phyloP scores from a whole-genome alignment of 2,888 invertebrate genomes.

The Lacanobia oleracea region DNA sequence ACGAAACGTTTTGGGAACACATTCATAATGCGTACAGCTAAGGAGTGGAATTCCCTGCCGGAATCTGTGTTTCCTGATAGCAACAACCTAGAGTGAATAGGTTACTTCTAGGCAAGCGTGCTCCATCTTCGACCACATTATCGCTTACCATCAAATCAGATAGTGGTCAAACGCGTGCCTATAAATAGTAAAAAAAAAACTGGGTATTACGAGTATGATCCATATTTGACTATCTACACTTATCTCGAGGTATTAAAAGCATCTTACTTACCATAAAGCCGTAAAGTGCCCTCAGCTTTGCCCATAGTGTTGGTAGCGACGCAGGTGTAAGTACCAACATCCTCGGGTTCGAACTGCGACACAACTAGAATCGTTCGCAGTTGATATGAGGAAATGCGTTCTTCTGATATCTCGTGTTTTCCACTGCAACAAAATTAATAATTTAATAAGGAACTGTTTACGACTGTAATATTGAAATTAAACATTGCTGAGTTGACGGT shows the following conservation, averaged over 20 bases:
- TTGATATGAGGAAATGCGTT: constrained; percentile 91
- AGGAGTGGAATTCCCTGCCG: too few species aligned
- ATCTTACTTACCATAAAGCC: constrained; percentile 92
- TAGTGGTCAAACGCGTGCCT: too few species aligned
- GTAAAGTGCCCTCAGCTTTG: constrained; percentile 92
- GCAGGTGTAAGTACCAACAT: constrained; percentile 93
- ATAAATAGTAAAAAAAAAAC: too few species aligned
- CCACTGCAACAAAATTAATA: constrained; percentile 85
- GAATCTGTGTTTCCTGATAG: too few species aligned
- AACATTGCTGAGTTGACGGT: too few species aligned
- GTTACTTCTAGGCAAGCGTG: too few species aligned
- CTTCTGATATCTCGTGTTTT: constrained; percentile 92
- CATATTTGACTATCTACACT: background rate
- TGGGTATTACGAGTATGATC: background rate
- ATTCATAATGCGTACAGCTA: too few species aligned
- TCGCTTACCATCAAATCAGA: too few species aligned
- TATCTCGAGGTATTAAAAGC: background rate
- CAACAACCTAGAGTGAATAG: too few species aligned
- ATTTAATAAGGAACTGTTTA: background rate
- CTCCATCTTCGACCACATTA: too few species aligned
- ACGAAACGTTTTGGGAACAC: too few species aligned
- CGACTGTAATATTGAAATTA: too few species aligned
- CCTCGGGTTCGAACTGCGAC: constrained; percentile 90
- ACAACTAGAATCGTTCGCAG: constrained; percentile 92
- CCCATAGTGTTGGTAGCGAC: constrained; percentile 93